These are phyloP conservation scores for Aurelia sp. DNA, from an alignment of 30 jellyfish, hydroid and myxozoan genomes.

Conservation along the genomic window DNA sequence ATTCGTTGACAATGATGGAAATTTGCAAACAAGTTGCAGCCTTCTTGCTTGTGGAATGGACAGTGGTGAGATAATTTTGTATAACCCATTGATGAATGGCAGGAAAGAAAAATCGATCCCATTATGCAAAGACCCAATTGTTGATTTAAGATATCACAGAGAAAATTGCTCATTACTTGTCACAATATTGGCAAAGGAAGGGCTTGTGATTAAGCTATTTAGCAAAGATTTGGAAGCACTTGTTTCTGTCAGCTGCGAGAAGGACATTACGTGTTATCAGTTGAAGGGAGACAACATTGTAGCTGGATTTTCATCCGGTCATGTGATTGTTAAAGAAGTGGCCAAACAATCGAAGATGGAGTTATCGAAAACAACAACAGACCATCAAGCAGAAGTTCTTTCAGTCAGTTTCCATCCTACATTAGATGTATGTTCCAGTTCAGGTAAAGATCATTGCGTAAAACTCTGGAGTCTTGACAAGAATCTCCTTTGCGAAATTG, in stretches of 20 bases:
- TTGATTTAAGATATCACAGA: conserved; percentile 20
- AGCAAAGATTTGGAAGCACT: conserved; percentile 10
- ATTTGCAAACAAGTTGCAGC: conserved; percentile 33
- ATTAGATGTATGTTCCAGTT: conserved; percentile 26
- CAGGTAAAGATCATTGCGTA: conserved; percentile 55
- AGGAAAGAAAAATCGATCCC: conserved; percentile 37
- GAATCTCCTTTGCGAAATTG: conserved; percentile 58
- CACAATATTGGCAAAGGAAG: conserved; percentile 31
- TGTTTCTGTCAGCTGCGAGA: conserved; percentile 27
- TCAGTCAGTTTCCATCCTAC: conserved; percentile 56
- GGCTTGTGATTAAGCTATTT: conserved; percentile 19
- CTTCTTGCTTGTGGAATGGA: conserved; percentile 83
- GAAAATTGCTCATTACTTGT: conserved; percentile 1
- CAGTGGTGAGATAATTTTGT: conserved; percentile 68
- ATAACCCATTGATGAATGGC: conserved; percentile 60
- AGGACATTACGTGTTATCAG: conserved; percentile 34
- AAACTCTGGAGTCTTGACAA: conserved; percentile 70
- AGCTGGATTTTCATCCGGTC: conserved; percentile 67
- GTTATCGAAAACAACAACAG: conserved; percentile 1
- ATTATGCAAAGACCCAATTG: conserved; percentile 53
- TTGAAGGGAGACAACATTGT: conserved; percentile 29
- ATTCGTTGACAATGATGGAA: conserved; percentile 48
- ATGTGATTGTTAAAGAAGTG: conserved; percentile 13
- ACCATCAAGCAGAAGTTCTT: conserved; percentile 39
- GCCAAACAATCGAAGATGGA: not conserved